Base-by-base conservation (phyloP, 2,888 invertebrate genomes). In the Sialis fuliginosa region DNA sequence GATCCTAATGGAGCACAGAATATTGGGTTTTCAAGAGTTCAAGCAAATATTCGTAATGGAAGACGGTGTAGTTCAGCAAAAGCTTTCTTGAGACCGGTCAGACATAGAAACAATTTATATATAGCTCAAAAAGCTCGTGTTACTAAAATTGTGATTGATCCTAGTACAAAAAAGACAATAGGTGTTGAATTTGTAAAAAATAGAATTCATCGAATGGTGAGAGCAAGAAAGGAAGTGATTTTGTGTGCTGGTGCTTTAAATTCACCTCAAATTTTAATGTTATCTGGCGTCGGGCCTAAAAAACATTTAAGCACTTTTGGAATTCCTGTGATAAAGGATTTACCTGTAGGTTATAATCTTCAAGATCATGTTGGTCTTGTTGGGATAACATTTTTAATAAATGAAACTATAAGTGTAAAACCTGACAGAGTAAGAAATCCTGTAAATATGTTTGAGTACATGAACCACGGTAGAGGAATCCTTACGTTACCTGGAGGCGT, bases 231-330 rank as follows among this genome's bases (percentile, higher is more conserved):
- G 51, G 88, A 85, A 62, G 73, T 89, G 1, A 73, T 90, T 45
- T 62, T 89, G 10, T 75, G 80, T 7, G 85, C 85, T 0, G 89
- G 90, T 6, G 67, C 81, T 1, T 77, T 90, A 31, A 84, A 81
- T 49, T 82, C 86, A 1, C 85, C 90, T 0, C 88, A 89, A 59
- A 62, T 90, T 6, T 62, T 91, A 41, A 79, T 88, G 81, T 61
- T 89, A 9, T 88, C 88, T 1, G 90, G 90, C 8, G 67, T 88
- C 33, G 83, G 83, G 0, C 82, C 82, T 0, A 63, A 60, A 12
- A 64, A 71, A 0, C 75, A 82, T 56, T 63, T 84, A 5, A 54
- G 60, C 6, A 65, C 74, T 31, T 56, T 77, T 6, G 69, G 69
- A 2, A 79, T 86, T 44, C 59, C 68, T 0, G 70, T 77, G 3